Base-by-base conservation (phyloP, 2,888 invertebrate species). In the Brenthis daphne region DNA sequence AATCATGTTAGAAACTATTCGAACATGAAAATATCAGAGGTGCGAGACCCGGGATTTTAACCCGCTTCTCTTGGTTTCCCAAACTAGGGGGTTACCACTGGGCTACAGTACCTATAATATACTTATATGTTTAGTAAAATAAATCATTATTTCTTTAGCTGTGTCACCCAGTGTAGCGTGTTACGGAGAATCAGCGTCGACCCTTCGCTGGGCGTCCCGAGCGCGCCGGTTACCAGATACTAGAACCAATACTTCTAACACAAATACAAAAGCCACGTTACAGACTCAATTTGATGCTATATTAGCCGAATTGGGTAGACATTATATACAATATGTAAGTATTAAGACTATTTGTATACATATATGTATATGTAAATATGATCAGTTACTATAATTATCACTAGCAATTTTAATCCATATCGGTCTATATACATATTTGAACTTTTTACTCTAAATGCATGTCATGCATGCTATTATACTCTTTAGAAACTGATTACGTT, bases 121-220 rank as follows among this genome's bases (percentile, higher is more conserved):
- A 20, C 20, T 20, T 20, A 20, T 20, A 20, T 20, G 20, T 16
- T 11, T 55, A 20, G 24, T 8, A 55, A 56, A 51, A n/a, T 20
- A 3, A 13, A 29, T 24, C 37, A 50, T 60, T 16, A 16, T 54
- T 33, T 14, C 48, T 57, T 3, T 89, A 97, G 97, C 96, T 70
- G 94, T 97, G 76, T 96, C 96, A 16, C 96, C 97, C 64, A 95
- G 96, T 73, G 95, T 94, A 75, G 91, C 93, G 61, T 96, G 95
- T 87, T 96, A 96, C 94, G 95, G 94, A 78, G 97, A 97, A 86
- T 96, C 96, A 11, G 94, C 97, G 63, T 96, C 96, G 78, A 97
- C 97, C n/a, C 92, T 97, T 58, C 94, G 96, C 71, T 97, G 96
- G 93, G 96, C 96, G 69, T 95, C 96, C 77, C 91, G 96, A 71